Evolutionary conservation across 2,888 invertebrate species (phyloP).

Genomic region (Dysmachus trigonus): DNA sequence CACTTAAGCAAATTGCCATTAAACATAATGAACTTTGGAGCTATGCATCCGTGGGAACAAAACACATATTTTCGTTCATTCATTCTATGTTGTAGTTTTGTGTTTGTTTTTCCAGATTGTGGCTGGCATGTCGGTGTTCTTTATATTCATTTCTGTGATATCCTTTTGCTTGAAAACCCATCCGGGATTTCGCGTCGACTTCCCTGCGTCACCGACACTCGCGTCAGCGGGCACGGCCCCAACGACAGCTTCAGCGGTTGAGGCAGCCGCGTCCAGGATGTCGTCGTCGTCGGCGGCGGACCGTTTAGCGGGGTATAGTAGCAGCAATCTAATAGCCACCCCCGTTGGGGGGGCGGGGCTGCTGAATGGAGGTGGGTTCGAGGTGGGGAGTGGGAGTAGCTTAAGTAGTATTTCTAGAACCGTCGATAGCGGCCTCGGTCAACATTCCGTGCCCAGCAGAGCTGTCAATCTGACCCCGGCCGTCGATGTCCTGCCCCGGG

Average conservation of each 20-base stretch:
- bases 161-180: conserved; percentile 97
- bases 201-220: conserved; percentile 54
- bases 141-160: conserved; percentile 94
- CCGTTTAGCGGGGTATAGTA: conserved; percentile 1
- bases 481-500: not conserved
- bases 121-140: conserved; percentile 91
- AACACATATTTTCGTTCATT: too few species aligned
- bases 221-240: conserved; percentile 52
- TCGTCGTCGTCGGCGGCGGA: conserved; percentile 35
- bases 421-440: not conserved
- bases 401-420: not conserved
- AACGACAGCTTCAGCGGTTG: conserved; percentile 51
- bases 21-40: not conserved
- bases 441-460: not conserved
- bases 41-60: not conserved
- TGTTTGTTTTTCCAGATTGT: conserved; percentile 75
- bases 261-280: conserved; percentile 34
- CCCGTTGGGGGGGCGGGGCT: not conserved
- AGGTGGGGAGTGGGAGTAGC: too few species aligned
- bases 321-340: not conserved
- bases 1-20: not conserved
- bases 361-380: not conserved
- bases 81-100: too few species aligned
- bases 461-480: not conserved
- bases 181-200: conserved; percentile 80